Percentiles rank a stretch among this genome's conserved stretches.
Evolutionary conservation across 2,113 vertebrate species (phyloP).

Genomic region (Cyanoramphus novaezelandiae): DNA sequence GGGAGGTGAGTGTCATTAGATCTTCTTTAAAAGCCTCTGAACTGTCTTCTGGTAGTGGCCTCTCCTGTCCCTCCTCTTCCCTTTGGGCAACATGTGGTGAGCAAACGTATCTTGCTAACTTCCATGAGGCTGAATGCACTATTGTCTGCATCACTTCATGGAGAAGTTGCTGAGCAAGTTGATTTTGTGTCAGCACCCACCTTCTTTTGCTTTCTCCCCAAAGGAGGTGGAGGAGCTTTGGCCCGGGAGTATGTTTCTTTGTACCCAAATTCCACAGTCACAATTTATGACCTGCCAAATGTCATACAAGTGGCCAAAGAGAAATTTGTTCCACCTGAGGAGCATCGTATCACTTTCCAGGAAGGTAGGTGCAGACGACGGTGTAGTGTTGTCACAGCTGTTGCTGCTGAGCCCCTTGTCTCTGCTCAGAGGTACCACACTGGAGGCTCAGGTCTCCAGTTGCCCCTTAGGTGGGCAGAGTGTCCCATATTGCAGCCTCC

Average conservation of each 20-base stretch:
- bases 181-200: not conserved
- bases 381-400: not conserved
- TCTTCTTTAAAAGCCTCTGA: not conserved
- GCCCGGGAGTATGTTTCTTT: slow-evolving; percentile 77
- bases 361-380: slow-evolving; percentile 69
- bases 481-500: not conserved
- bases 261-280: slow-evolving; percentile 81
- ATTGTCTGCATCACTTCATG: rapidly evolving
- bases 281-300: slow-evolving; percentile 84
- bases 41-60: not conserved
- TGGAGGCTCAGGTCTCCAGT: not conserved
- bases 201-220: not conserved
- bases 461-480: not conserved
- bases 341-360: slow-evolving; percentile 72
- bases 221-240: slow-evolving; percentile 88
- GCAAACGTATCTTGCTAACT: not conserved
- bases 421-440: not conserved
- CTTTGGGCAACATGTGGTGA: not conserved
- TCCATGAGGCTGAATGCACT: not conserved
- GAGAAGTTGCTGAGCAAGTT: not conserved
- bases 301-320: slow-evolving; percentile 75
- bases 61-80: not conserved
- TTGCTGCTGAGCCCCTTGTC: not conserved
- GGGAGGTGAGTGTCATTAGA: slow-evolving; percentile 76
- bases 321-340: slow-evolving; percentile 70